A percentile compares a stretch with the other conserved stretches of the same genome.
phyloP scores from a whole-genome alignment of 2,888 invertebrate species.

The Pediacus dermestoides region DNA sequence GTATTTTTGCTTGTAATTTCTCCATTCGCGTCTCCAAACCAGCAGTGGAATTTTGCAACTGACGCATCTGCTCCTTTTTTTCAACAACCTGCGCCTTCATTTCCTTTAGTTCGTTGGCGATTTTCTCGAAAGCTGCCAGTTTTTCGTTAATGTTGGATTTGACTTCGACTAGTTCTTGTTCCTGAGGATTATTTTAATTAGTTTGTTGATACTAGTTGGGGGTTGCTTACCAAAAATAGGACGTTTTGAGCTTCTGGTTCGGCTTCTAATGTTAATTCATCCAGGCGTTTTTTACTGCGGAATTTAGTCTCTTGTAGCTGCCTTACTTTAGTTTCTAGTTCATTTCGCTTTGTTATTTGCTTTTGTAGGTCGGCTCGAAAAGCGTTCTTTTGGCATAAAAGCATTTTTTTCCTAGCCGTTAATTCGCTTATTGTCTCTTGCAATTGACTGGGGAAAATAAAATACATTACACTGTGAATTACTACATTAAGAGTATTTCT shows the following conservation, averaged over 20 bases:
- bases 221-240: conserved; percentile 35
- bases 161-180: conserved; percentile 42
- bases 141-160: conserved; percentile 48
- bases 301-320: conserved; percentile 31
- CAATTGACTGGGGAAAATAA: conserved; percentile 9
- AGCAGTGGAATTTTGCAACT: conserved; percentile 32
- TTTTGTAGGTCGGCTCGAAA: conserved; percentile 32
- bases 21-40: conserved; percentile 38
- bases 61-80: conserved; percentile 46
- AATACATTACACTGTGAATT: conserved; percentile 2
- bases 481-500: no score
- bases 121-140: conserved; percentile 38
- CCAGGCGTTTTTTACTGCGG: conserved; percentile 33
- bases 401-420: conserved; percentile 40
- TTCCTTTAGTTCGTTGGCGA: conserved; percentile 39
- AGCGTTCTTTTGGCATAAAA: conserved; percentile 35
- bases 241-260: conserved; percentile 43
- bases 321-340: conserved; percentile 38
- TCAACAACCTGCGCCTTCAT: conserved; percentile 39
- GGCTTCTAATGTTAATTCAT: conserved; percentile 40
- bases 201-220: not conserved
- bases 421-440: conserved; percentile 20
- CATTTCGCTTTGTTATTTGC: conserved; percentile 29
- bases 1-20: conserved; percentile 45
- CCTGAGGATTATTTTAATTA: conserved; percentile 30